A percentile compares a stretch with the other conserved stretches of the same genome.
phyloP scores from a whole-genome alignment of 2,797 vertebrate genomes.

The Squalus acanthias region DNA sequence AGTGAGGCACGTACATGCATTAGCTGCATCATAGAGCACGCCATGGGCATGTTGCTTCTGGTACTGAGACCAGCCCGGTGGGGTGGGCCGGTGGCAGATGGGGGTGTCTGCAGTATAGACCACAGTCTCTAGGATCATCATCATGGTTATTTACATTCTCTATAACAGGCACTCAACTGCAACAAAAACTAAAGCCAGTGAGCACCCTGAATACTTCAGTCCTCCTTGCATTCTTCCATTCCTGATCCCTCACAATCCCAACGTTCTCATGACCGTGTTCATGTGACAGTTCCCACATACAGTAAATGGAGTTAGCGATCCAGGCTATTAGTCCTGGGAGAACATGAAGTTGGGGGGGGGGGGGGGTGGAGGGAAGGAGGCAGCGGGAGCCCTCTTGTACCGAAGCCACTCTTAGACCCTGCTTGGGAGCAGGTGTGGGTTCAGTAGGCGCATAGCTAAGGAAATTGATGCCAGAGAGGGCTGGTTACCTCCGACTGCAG shows the following conservation, averaged over 20 bases:
- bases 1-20: no score
- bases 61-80: no score
- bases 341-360: not conserved
- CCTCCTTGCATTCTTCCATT: no score
- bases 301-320: not conserved
- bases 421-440: not conserved
- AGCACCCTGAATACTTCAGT: no score
- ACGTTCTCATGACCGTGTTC: not conserved
- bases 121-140: no score
- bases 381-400: not conserved
- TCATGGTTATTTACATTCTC: no score
- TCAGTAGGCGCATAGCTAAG: not conserved
- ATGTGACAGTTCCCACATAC: not conserved
- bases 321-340: not conserved
- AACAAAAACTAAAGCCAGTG: not conserved
- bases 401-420: not conserved
- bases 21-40: no score
- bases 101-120: no score
- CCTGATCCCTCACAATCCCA: not conserved
- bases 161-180: not conserved
- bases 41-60: no score
- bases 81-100: no score
- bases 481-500: not conserved
- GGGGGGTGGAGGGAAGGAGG: not conserved
- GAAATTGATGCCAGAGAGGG: not conserved